Evolutionary conservation across 2,888 invertebrate species (phyloP), one percentile per base, ranked within the genome.

Genomic region (Antheraea yamamai): DNA sequence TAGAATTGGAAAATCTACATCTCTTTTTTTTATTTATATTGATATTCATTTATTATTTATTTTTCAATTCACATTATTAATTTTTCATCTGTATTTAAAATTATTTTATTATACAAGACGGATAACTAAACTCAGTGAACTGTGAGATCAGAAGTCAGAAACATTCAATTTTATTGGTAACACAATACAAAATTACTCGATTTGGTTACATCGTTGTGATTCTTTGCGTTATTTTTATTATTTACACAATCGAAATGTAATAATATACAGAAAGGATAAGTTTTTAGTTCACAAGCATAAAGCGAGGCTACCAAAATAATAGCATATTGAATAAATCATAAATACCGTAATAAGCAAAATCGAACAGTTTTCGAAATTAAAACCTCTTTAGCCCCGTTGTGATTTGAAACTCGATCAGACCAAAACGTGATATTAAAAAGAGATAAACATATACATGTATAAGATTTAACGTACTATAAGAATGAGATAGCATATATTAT

Each of bases 121-220:
- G n/a, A 39, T 70, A 10, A 39, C n/a, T 68, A 30, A 68, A 10
- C 16, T n/a, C 70, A 8, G 18, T 39, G 20, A 70, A 70, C 39
- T 70, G 20, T 47, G 12, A 47, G 47, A 47, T 47, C 47, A 39
- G 20, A 39, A 39, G 68, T 68, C 68, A 68, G 0, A 18, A 66
- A 14, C 61, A 64, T 64, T 64, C 18, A 70, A 39, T 35, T 20
- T 70, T 39, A 70, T 70, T 20, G 30, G 68, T 18, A 70, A 20
- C 35, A 20, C 68, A 39, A 70, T 39, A 39, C 39, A 70, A 68
- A 61, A 70, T 70, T n/a, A n/a, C 70, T 39, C 39, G n/a, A 70
- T 70, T 61, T 12, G 23, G n/a, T 39, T 10, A 10, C n/a, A 70
- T 39, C 20, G 39, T 39, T 10, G 1, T 47, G 10, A 12, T 47